Conservation (phyloP, 1,140 invertebrate species). For the Pseudomyrmex cubaensis region DNA sequence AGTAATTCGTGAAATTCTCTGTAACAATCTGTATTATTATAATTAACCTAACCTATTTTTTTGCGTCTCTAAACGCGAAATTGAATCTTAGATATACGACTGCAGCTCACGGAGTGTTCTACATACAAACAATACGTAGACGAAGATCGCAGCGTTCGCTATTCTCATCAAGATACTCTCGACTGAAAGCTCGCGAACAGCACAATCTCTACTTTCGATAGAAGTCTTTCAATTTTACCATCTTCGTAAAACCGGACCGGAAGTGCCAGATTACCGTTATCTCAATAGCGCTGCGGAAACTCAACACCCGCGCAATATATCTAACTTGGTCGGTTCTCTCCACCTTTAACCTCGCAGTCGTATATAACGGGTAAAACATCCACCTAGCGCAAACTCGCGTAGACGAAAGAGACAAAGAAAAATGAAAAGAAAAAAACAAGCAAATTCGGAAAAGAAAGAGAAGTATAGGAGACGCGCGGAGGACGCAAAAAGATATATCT, state of each 20-base stretch:
- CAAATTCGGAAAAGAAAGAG: too few species aligned
- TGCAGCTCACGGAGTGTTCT: neutral
- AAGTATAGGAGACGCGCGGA: neutral
- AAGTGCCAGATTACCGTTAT: conserved; percentile 68
- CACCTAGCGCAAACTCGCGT: conserved; percentile 34
- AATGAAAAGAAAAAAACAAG: neutral
- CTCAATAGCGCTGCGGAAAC: conserved; percentile 67
- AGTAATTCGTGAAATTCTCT: neutral
- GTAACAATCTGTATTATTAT: too few species aligned
- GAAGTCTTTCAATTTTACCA: conserved; percentile 67
- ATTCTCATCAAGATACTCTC: conserved; percentile 31
- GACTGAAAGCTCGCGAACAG: neutral
- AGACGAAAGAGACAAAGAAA: conserved; percentile 32
- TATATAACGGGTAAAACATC: conserved; percentile 70
- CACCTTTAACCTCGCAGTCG: conserved; percentile 70
- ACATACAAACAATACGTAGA: conserved; percentile 1
- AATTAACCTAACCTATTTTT: neutral
- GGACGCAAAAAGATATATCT: neutral
- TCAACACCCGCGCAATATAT: conserved; percentile 72
- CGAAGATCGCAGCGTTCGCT: neutral
- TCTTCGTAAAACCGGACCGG: conserved; percentile 31
- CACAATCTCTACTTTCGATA: conserved; percentile 34
- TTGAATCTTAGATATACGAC: conserved; percentile 13
- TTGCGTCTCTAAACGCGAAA: neutral
- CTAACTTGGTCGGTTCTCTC: conserved; percentile 65